Evolutionary conservation across 2,797 vertebrate genomes (phyloP).

Genomic region (Onychomys arenicola): DNA sequence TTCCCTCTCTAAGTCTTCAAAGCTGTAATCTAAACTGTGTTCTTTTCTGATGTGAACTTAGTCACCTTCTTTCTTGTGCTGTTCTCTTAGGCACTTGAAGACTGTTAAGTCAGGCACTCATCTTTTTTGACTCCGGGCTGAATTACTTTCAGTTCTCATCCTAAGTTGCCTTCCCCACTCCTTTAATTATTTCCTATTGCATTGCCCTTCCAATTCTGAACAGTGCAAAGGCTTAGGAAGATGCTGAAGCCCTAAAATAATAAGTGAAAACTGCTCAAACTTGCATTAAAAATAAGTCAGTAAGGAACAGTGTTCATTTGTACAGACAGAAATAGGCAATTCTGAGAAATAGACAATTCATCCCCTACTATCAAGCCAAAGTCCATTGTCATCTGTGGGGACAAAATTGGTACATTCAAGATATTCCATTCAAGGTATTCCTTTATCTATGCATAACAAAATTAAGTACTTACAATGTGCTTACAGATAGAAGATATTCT

Average conservation of each 20-base stretch:
- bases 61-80: constrained; percentile 56
- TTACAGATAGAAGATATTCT: background rate
- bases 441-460: background rate
- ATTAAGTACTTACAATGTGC: background rate
- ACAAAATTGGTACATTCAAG: background rate
- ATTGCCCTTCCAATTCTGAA: constrained; percentile 30
- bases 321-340: background rate
- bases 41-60: constrained; percentile 54
- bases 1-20: background rate
- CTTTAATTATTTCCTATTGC: constrained; percentile 63
- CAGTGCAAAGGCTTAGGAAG: background rate
- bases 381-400: background rate
- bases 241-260: background rate
- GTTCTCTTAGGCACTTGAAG: constrained; percentile 51
- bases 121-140: constrained; percentile 22
- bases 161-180: background rate
- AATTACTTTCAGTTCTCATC: constrained; percentile 54
- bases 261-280: background rate
- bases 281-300: background rate
- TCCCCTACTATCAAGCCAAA: background rate
- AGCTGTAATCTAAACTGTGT: constrained; percentile 12
- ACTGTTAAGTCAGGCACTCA: background rate
- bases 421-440: background rate
- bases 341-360: background rate
- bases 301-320: background rate